Conservation (phyloP, 2,888 invertebrate genomes). For the Coelopa pilipes region DNA sequence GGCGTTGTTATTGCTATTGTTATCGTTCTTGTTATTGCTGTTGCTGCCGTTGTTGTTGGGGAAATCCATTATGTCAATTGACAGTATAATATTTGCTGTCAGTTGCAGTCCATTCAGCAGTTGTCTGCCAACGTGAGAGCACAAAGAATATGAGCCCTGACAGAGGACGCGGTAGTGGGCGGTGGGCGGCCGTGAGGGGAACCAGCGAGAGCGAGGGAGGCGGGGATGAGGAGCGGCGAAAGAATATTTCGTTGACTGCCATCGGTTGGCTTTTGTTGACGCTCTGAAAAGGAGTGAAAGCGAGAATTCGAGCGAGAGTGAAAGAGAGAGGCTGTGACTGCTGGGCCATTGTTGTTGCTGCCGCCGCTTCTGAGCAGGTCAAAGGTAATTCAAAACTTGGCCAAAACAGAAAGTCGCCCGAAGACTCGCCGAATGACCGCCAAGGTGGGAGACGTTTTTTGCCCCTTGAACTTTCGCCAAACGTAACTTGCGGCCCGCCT, state of each 20-base stretch:
- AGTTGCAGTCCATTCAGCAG: constrained; percentile 58
- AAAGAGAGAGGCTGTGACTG: neutral
- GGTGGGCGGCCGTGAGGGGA: neutral
- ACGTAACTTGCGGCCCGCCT: neutral
- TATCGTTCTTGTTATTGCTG: constrained; percentile 24
- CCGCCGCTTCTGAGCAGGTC: neutral
- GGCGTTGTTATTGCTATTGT: neutral
- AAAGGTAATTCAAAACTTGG: neutral
- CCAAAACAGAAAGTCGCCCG: too few species aligned
- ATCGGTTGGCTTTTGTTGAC: neutral
- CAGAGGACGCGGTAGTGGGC: neutral
- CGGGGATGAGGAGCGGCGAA: too few species aligned
- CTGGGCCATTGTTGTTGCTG: too few species aligned
- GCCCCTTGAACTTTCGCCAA: neutral
- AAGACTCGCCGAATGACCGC: too few species aligned
- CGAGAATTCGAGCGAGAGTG: neutral
- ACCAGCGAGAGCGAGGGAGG: too few species aligned
- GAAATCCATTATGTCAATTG: constrained; percentile 66
- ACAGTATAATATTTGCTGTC: constrained; percentile 67
- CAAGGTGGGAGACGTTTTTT: neutral
- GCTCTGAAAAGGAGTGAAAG: neutral
- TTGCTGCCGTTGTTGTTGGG: constrained; percentile 46
- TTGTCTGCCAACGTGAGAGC: constrained; percentile 18
- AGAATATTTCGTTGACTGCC: constrained; percentile 11
- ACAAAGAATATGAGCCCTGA: neutral